Evolutionary conservation across 2,113 vertebrate species (phyloP), one percentile per base, ranked within the genome.

Genomic region (Connochaetes taurinus): DNA sequence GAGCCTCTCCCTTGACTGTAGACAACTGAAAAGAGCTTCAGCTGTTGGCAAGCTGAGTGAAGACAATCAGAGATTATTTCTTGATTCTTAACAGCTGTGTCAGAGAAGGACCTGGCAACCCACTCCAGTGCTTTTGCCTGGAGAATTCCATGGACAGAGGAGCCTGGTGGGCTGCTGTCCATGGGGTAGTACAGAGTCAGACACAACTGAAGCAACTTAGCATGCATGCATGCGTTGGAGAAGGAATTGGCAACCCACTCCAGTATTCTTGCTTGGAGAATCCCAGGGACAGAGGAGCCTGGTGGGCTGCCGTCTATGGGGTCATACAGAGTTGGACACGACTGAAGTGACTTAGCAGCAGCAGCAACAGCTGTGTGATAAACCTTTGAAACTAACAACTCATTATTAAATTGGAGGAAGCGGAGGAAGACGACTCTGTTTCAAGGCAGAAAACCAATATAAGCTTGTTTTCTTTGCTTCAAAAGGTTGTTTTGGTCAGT

Each of bases 381-480:
- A 58, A 53, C 58, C 50, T 57, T 43, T 93, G 23, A 85, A 87
- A 91, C 43, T 55, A 86, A 64, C 36, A 21, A 16, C 17, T 94
- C 55, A 62, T 57, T 62, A 82, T 53, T 87, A 87, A 90, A 64
- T 58, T 94, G 84, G 52, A 92, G 82, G 53, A 80, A 88, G 84
- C 29, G 6, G 47, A 97, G 87, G 53, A 47, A 93, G 57, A 53
- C 0, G 1, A 92, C 15, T 71, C 12, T 6, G 16, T 87, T 87
- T 57, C 47, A 57, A 55, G 7, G 45, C 45, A 43, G 84, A 82
- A 67, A 60, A 62, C 60, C 80, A 62, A 67, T 67, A 43, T 27
- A 55, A 87, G 53, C 78, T 78, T 87, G 74, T 76, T 90, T 81
- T 52, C 31, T 96, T 96, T 90, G 50, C 80, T 96, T 97, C 93